Evolutionary conservation across 2,797 vertebrate genomes (phyloP).

Genomic region (Rhinichthys osculus): DNA sequence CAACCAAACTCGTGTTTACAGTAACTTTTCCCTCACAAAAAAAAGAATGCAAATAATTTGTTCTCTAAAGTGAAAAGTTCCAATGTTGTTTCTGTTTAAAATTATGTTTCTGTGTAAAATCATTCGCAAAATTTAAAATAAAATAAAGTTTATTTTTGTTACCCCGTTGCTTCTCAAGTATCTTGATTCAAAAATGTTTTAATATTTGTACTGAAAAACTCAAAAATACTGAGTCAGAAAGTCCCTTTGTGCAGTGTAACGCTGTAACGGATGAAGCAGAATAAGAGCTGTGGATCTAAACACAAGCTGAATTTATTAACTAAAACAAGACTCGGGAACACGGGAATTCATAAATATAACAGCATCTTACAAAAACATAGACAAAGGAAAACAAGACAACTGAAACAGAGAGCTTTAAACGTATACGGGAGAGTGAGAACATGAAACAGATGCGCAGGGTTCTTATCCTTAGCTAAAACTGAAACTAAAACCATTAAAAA

Average conservation of each 20-base stretch:
- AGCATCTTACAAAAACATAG: background rate
- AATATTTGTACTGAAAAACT: background rate
- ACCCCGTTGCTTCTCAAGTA: background rate
- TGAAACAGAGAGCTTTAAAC: background rate
- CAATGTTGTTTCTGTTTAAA: background rate
- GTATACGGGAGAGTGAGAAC: background rate
- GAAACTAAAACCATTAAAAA: background rate
- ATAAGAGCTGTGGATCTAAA: background rate
- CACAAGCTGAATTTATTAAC: background rate
- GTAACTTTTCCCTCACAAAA: background rate
- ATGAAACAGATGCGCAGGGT: background rate
- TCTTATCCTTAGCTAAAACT: background rate
- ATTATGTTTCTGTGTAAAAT: background rate
- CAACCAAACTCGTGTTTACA: background rate
- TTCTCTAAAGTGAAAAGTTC: background rate
- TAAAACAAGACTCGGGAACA: background rate
- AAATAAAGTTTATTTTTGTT: background rate
- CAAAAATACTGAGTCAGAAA: background rate
- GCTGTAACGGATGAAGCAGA: background rate
- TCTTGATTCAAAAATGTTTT: background rate
- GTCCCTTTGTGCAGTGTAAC: background rate
- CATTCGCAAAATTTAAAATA: no score
- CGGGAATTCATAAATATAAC: background rate
- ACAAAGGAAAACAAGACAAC: background rate
- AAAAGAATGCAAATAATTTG: no score